Conservation (phyloP, 2,797 vertebrate genomes). For the Acipenser oxyrinchus region DNA sequence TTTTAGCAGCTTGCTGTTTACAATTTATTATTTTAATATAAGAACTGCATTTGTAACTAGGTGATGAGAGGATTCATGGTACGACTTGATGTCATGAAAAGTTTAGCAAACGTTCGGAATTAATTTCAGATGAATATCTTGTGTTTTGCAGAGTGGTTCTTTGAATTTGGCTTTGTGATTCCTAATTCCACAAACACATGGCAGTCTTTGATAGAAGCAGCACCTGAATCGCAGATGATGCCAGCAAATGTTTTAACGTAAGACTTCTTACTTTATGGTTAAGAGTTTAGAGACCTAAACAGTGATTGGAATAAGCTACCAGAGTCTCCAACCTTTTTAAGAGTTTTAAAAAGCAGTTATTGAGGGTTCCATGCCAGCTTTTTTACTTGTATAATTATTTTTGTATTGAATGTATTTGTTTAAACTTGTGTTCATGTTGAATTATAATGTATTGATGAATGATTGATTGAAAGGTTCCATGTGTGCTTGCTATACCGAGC, state of each 20-base stretch:
- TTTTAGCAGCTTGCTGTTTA: no score
- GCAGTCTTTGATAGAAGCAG: constrained; percentile 98
- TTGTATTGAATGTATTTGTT: not conserved
- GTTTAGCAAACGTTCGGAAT: no score
- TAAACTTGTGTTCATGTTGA: no score
- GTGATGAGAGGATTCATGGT: no score
- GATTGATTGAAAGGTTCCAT: no score
- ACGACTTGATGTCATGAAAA: no score
- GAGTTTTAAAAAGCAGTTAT: no score
- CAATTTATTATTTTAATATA: no score
- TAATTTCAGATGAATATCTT: not conserved
- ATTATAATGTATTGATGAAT: not conserved
- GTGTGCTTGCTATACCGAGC: not conserved
- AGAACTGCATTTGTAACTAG: no score
- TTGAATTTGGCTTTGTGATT: constrained; percentile 97
- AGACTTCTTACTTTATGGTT: constrained; percentile 39
- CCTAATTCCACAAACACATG: constrained; percentile 99
- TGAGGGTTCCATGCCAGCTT: not conserved
- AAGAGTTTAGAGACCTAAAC: not conserved
- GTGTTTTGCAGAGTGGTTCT: constrained; percentile 86
- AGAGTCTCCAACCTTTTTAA: no score
- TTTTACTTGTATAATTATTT: no score
- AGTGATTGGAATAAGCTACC: no score
- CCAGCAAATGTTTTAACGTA: constrained; percentile 96
- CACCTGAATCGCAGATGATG: constrained; percentile 99